A percentile compares a stretch with the other conserved stretches of the same genome.
Evolutionary conservation across 1,140 invertebrate species (phyloP).

Genomic region (Drosophila santomea): DNA sequence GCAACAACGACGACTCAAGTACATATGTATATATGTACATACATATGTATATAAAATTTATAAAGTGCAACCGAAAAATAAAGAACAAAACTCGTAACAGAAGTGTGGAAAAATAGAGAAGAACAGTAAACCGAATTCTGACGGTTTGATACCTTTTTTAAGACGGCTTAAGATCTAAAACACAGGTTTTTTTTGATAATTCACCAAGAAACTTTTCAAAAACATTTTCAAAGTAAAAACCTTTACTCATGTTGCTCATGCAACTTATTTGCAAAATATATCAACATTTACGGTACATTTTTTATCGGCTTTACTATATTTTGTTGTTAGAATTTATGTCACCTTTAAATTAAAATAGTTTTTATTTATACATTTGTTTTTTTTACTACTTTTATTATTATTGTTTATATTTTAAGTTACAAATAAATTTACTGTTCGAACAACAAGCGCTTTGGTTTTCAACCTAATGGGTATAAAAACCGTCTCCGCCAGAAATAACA

Average conservation of each 20-base stretch:
- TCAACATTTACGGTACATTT: too few relatives aligned
- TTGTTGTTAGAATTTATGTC: too few relatives aligned
- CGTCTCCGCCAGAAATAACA: slow-evolving; percentile 20
- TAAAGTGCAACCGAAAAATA: slow-evolving; percentile 31
- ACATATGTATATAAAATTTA: slow-evolving; percentile 7
- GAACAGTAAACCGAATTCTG: not conserved
- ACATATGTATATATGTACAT: not conserved
- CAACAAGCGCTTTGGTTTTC: not conserved
- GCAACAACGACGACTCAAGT: slow-evolving; percentile 8
- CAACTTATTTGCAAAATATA: too few relatives aligned
- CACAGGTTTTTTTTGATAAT: too few relatives aligned
- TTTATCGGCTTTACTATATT: too few relatives aligned
- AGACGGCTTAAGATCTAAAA: too few relatives aligned
- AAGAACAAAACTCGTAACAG: not conserved
- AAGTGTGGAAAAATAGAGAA: not conserved
- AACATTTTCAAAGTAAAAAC: too few relatives aligned
- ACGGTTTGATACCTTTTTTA: not conserved
- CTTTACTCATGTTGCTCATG: too few relatives aligned
- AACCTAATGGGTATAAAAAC: slow-evolving; percentile 11
- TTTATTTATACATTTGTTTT: not conserved
- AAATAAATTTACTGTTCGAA: not conserved
- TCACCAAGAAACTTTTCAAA: too few relatives aligned
- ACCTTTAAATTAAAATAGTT: too few relatives aligned
- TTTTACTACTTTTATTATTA: not conserved
- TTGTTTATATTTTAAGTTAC: not conserved